Evolutionary conservation across 2,888 invertebrate genomes (phyloP), one percentile per base, ranked within the genome.

Genomic region (Rambutsinella grinnellia): DNA sequence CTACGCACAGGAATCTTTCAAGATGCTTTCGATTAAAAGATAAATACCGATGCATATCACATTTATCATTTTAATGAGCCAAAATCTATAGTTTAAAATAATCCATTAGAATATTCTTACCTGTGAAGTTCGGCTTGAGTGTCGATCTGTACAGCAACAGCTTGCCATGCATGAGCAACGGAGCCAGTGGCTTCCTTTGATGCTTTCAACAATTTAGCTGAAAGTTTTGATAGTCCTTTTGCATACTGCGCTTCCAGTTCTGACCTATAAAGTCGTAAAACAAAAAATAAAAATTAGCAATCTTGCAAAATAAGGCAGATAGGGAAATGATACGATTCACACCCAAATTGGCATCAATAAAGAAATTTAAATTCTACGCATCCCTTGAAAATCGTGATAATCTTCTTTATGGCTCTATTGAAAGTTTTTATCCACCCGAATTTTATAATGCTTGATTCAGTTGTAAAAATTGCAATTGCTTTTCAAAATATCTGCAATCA

Each of bases 161-260:
- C 91, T 87, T 94, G 93, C 96, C 96, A 97, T 67, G 95, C 95
- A 84, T 95, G 94, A 83, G 94, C 93, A 84, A 96, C 90, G 61
- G 93, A 87, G 36, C 89, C 89, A 57, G 87, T 84, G 24, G 87
- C 86, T 83, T 89, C 89, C 82, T 89, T 88, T 23, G 90, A 87
- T 0, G 94, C 93, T 87, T 95, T 93, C 84, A 92, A 90, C 81
- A 96, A 88, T 88, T 96, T 97, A 53, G 90, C 90, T 79, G 95
- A 94, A 84, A 96, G 89, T 88, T 96, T 96, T 75, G 93, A 91
- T 80, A 97, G 89, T 79, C 93, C 93, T 89, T 96, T 97, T 63
- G 96, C 94, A 87, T 97, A 97, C 85, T 93, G 92, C 67, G 92
- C 90, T 88, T 97, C 97, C 70, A 96, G 91, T 87, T 97, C 97